Base-by-base conservation (phyloP, 2,888 invertebrate genomes). In the Pseudanteris insignis region DNA sequence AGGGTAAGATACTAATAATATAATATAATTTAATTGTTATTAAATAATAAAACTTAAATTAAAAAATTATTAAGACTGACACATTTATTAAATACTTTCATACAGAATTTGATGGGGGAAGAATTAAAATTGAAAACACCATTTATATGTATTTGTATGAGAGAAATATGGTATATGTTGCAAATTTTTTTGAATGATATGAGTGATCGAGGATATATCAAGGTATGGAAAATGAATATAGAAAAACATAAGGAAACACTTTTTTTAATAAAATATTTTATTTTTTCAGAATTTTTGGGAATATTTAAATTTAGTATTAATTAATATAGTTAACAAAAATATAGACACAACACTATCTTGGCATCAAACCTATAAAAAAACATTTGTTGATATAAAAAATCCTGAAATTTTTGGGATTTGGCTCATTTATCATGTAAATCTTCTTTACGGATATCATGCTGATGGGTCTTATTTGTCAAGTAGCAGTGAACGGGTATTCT, bases 131-230 rank as follows among this genome's bases (percentile, higher is more conserved):
- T 76, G n/a, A 80, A 73, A 37, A 81, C 82, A 9, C 83, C 85
- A 0, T 87, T 85, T 67, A 81, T 81, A 48, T 87, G 87, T 54
- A 81, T 81, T 8, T 87, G 87, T 64, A 75, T 82, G 2, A 83
- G 84, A 72, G 86, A 86, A 72, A 67, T 84, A 26, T 87, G 87
- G 86, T 69, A 84, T 0, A 76, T 86, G 67, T 60, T 86, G 7
- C 81, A 83, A 64, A 70, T 82, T 14, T 73, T 83, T 1, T 66
- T 81, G 2, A 81, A 83, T 53, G 76, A 79, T 38, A 70, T 77
- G 24, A 67, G 69, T 10, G 66, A 67, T 15, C 67, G 67, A 47
- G 69, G 65, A 7, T 72, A 72, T 51, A 50, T 67, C 32, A 73
- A 74, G 67, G n/a, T n/a, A n/a, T n/a, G n/a, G n/a, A n/a, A n/a